Conservation (phyloP, 2,797 vertebrate species). For the Sphaeramia orbicularis region DNA sequence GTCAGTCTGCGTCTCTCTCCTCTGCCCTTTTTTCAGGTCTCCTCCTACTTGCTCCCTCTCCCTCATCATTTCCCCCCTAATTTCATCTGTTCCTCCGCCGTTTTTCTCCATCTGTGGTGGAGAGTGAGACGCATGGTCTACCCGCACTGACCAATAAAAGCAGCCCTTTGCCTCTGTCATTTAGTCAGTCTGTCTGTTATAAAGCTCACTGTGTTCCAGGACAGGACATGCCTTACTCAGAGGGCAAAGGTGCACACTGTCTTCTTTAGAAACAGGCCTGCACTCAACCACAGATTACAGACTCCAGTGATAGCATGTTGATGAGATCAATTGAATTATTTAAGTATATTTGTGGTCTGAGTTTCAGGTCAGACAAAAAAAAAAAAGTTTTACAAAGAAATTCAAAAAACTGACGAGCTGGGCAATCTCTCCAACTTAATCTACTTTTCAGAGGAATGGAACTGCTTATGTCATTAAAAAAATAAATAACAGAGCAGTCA, state of each 20-base stretch:
- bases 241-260: slow-evolving; percentile 9
- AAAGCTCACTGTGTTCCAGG: slow-evolving; percentile 53
- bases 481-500: too few species aligned
- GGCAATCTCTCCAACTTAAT: too few species aligned
- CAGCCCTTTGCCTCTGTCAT: slow-evolving; percentile 55
- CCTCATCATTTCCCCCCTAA: slow-evolving; percentile 13
- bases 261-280: slow-evolving; percentile 12
- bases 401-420: too few species aligned
- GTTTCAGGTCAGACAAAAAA: too few species aligned
- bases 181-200: slow-evolving; percentile 61
- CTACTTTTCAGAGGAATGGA: too few species aligned
- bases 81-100: not conserved
- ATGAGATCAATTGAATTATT: too few species aligned
- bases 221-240: slow-evolving; percentile 16
- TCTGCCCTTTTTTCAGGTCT: slow-evolving; percentile 22
- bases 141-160: slow-evolving; percentile 70
- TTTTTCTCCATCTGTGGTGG: slow-evolving; percentile 58
- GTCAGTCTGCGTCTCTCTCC: slow-evolving; percentile 3
- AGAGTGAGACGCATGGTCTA: slow-evolving; percentile 74
- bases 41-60: slow-evolving; percentile 5
- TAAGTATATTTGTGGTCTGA: too few species aligned
- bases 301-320: too few species aligned
- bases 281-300: too few species aligned
- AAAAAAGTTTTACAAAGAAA: too few species aligned
- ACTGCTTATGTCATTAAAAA: too few species aligned